A percentile compares a stretch with the other conserved stretches of the same genome.
phyloP scores from a whole-genome alignment of 2,113 vertebrate species.

The Ceyx cyanopectus region DNA sequence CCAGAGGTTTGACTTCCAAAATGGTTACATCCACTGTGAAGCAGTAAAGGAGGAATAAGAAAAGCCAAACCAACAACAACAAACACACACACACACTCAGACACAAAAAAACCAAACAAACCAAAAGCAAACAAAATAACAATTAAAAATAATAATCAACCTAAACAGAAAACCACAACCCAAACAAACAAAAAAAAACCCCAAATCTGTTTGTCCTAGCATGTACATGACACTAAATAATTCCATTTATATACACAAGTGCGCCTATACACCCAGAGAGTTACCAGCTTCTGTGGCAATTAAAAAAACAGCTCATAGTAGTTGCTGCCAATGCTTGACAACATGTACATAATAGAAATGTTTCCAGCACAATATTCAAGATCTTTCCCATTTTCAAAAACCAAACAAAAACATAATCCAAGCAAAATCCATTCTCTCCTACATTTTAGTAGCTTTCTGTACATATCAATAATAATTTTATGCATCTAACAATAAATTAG shows the following conservation, averaged over 20 bases:
- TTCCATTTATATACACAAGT: not conserved
- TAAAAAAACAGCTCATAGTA: not conserved
- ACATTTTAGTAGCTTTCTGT: not conserved
- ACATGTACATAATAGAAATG: not conserved
- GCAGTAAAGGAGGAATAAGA: not conserved
- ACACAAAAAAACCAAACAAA: too few species aligned
- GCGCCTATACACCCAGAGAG: not conserved
- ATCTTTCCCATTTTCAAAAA: not conserved
- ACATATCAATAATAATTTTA: not conserved
- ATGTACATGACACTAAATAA: not conserved
- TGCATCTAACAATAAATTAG: not conserved
- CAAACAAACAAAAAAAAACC: too few species aligned
- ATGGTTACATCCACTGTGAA: not conserved
- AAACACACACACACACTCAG: not conserved
- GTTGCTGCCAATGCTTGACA: not conserved
- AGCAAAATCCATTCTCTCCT: not conserved
- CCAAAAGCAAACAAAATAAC: too few species aligned
- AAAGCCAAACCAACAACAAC: not conserved
- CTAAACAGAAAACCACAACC: not conserved
- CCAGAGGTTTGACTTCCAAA: not conserved
- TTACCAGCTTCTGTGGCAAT: not conserved
- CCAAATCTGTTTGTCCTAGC: not conserved
- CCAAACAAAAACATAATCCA: not conserved
- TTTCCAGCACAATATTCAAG: not conserved
- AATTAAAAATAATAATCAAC: too few species aligned